These are phyloP conservation scores for Crambe crambe DNA, from an alignment of 37 sponge, comb jelly and placozoan species.

Conservation along the genomic window DNA sequence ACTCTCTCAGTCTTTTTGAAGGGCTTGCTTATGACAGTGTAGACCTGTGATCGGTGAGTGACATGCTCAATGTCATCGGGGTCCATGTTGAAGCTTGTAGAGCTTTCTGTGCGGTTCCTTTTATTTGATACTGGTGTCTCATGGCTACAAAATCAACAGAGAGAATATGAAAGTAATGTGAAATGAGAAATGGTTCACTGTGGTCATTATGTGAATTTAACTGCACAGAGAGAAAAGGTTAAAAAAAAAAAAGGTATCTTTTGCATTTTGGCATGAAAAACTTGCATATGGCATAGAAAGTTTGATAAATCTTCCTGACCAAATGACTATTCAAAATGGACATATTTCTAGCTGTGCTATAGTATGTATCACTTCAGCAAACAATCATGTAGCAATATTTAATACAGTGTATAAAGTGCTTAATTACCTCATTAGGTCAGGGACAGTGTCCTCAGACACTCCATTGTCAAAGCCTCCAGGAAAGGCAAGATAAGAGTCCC, in stretches of 20 bases:
- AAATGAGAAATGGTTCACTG: no score
- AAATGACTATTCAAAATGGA: no score
- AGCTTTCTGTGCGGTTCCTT: constrained; percentile 10
- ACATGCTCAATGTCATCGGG: constrained; percentile 37
- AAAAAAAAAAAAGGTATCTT: no score
- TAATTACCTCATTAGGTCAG: constrained; percentile 41
- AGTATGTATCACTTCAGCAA: no score
- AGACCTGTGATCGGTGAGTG: constrained; percentile 27
- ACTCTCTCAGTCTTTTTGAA: constrained; percentile 13
- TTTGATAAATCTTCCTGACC: no score
- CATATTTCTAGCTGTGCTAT: no score
- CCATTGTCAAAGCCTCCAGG: constrained; percentile 14
- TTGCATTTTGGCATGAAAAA: no score
- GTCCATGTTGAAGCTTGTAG: constrained; percentile 55
- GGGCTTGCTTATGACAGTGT: constrained; percentile 42
- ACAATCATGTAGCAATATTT: no score
- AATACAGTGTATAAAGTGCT: neutral
- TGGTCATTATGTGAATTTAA: no score
- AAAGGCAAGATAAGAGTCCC: constrained; percentile 59
- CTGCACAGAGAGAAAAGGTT: no score
- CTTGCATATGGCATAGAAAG: no score
- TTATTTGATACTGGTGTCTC: neutral
- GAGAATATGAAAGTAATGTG: no score
- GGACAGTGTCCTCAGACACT: neutral
- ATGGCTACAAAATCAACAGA: neutral